Percentiles rank a stretch among this genome's conserved stretches.
Evolutionary conservation across 2,888 invertebrate genomes (phyloP).

Genomic region (Tetropium fuscum): DNA sequence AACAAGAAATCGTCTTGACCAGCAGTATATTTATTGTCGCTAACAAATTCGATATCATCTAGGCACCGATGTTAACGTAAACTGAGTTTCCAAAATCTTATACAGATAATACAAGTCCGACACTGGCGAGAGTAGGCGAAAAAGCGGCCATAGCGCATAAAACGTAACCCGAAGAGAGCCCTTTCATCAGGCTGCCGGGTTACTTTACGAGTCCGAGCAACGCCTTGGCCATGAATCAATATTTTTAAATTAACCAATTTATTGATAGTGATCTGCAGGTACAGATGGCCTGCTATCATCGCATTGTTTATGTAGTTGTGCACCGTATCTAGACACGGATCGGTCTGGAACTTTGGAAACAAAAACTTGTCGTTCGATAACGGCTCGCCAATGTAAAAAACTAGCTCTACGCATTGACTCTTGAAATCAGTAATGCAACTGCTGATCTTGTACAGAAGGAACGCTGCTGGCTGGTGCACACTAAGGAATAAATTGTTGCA

Average conservation of each 20-base stretch:
- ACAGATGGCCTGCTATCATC: conserved; percentile 51
- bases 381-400: conserved; percentile 41
- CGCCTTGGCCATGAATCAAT: conserved; percentile 62
- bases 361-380: conserved; percentile 52
- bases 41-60: no score
- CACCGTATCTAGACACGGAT: conserved; percentile 49
- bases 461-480: conserved; percentile 21
- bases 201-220: conserved; percentile 54
- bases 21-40: no score
- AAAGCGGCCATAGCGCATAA: conserved; percentile 3
- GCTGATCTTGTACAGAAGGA: conserved; percentile 14
- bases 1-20: no score
- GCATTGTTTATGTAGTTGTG: conserved; percentile 54
- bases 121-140: conserved; percentile 2
- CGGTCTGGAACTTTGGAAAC: conserved; percentile 49
- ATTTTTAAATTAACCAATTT: conserved; percentile 65
- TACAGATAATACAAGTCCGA: neutral
- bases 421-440: conserved; percentile 30
- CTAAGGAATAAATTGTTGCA: no score
- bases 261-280: conserved; percentile 59
- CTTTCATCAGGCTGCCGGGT: conserved; percentile 48
- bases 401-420: conserved; percentile 40
- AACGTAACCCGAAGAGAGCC: conserved; percentile 35
- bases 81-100: no score
- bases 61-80: no score